Conservation (phyloP, 1,140 invertebrate genomes). For the Zaprionus gabonicus region DNA sequence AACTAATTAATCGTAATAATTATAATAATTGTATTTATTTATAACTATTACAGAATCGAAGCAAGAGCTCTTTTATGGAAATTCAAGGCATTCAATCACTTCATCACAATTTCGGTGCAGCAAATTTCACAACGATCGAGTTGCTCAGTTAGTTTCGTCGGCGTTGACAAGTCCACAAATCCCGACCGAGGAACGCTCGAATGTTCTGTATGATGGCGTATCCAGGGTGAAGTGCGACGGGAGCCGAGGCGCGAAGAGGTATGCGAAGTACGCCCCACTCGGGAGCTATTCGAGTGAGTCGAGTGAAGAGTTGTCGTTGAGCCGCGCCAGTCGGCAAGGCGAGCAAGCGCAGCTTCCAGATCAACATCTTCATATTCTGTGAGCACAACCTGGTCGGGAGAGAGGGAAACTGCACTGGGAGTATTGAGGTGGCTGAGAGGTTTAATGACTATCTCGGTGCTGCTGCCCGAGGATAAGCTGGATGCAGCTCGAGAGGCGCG, state of each 20-base stretch:
- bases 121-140: constrained; percentile 48
- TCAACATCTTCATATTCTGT: constrained; percentile 57
- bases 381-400: constrained; percentile 61
- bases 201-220: constrained; percentile 48
- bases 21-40: background rate
- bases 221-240: constrained; percentile 58
- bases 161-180: constrained; percentile 5
- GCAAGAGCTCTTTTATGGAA: too few species aligned
- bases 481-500: constrained; percentile 39
- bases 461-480: constrained; percentile 46
- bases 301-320: constrained; percentile 52
- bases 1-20: background rate
- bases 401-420: constrained; percentile 55
- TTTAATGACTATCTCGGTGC: constrained; percentile 54
- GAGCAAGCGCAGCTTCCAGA: constrained; percentile 63
- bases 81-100: background rate
- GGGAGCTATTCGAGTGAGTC: constrained; percentile 45
- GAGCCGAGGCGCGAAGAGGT: constrained; percentile 43
- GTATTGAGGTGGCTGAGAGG: constrained; percentile 62
- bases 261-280: constrained; percentile 32
- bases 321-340: constrained; percentile 51
- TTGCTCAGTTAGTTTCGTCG: background rate
- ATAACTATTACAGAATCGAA: background rate
- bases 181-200: constrained; percentile 11
- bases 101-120: constrained; percentile 45